A percentile compares a stretch with the other conserved stretches of the same genome.
Conservation (phyloP, 2,797 vertebrate genomes). For the Synanceia verrucosa region DNA sequence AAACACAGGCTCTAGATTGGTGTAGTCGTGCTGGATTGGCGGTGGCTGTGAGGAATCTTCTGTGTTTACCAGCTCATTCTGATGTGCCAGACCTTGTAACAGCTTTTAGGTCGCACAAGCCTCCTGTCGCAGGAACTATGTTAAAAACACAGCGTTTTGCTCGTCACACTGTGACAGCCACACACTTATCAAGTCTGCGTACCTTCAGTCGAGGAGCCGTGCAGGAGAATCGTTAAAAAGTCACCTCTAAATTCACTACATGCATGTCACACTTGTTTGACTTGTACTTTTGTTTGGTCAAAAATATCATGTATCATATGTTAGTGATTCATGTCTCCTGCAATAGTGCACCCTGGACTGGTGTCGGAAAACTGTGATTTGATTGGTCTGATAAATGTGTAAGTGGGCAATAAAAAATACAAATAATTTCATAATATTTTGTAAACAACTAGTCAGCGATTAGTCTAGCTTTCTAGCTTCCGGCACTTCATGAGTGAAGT, state of each 20-base stretch:
- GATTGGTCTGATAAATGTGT: background rate
- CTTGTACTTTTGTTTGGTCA: background rate
- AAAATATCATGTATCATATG: background rate
- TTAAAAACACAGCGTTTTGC: conserved; percentile 53
- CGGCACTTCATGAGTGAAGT: background rate
- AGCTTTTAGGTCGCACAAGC: conserved; percentile 63
- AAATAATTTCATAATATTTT: background rate
- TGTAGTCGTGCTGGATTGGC: conserved; percentile 68
- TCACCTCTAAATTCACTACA: conserved; percentile 30
- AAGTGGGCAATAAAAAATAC: background rate
- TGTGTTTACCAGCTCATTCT: conserved; percentile 74
- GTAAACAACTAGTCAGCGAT: background rate
- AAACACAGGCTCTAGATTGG: conserved; percentile 72
- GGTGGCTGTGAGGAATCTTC: conserved; percentile 63
- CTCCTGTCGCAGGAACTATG: conserved; percentile 40
- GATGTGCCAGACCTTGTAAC: conserved; percentile 69
- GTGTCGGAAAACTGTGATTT: too few species aligned
- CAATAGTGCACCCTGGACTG: too few species aligned
- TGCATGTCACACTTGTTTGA: background rate
- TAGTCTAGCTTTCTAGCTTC: background rate
- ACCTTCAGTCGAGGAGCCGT: conserved; percentile 3
- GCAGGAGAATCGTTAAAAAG: conserved; percentile 34
- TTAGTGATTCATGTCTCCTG: background rate
- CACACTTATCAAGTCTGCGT: conserved; percentile 45
- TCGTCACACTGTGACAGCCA: conserved; percentile 49